Evolutionary conservation across 2,888 invertebrate species (phyloP).

Genomic region (Epinotia bilunana): DNA sequence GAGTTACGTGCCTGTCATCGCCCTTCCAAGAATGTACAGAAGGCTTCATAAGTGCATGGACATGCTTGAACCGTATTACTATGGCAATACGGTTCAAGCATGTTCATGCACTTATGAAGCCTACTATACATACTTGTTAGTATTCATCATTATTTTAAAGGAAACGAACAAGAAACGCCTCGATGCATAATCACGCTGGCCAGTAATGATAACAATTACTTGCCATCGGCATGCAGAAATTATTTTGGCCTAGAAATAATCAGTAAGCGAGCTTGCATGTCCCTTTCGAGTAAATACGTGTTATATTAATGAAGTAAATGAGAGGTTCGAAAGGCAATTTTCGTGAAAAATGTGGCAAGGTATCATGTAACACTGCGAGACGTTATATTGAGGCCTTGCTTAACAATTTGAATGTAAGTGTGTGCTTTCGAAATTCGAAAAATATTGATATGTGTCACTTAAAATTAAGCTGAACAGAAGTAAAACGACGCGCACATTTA

Average conservation of each 20-base stretch:
- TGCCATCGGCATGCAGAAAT: conserved; percentile 70
- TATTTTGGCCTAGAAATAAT: conserved; percentile 61
- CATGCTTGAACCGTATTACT: no score
- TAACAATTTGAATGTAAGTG: no score
- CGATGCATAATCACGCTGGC: conserved; percentile 44
- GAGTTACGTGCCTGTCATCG: conserved; percentile 6
- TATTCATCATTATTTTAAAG: conserved; percentile 40
- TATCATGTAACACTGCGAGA: neutral
- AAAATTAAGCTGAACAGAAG: no score
- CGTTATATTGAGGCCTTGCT: neutral
- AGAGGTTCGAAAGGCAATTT: conserved; percentile 52
- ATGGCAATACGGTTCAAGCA: no score
- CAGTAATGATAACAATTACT: conserved; percentile 65
- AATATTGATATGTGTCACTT: no score
- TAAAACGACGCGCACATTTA: no score
- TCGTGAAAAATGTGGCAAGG: conserved; percentile 11
- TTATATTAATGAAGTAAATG: conserved; percentile 72
- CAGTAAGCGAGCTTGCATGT: conserved; percentile 72
- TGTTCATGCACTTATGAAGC: no score
- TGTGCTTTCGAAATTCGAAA: no score
- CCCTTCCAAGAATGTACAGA: conserved; percentile 28
- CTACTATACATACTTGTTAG: conserved; percentile 15
- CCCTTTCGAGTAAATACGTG: conserved; percentile 69
- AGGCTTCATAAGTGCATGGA: no score
- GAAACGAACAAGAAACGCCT: conserved; percentile 41